Base-by-base conservation (phyloP, 2,797 vertebrate species). In the Artibeus lituratus region DNA sequence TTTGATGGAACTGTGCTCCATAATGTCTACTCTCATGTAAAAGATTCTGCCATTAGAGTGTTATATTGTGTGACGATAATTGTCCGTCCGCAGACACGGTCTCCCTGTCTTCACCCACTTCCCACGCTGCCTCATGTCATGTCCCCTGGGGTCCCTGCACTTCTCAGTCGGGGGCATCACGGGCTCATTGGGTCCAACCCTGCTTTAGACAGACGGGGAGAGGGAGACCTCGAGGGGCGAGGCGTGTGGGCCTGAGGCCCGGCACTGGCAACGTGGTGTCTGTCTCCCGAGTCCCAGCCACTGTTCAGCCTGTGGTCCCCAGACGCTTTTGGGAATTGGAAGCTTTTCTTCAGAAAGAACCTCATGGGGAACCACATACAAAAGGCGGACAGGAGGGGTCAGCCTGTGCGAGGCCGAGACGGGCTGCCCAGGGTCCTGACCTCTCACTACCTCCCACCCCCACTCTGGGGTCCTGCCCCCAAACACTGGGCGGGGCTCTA, bases 1-100 rank as follows among this genome's bases (percentile, higher is more conserved):
- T 95, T 93, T 95, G 97, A 93, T 95, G 97, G 93, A 97, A 92
- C 94, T 78, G 26, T 94, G 96, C 90, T 84, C 96, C 87, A 11
- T 95, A 97, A 94, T 85, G 84, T 87, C 95, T 97, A 29, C 77
- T 95, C 89, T 94, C 81, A 97, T 91, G 82, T 90, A 92, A 96
- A 89, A 84, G 74, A 92, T 62, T 70, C 95, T 0, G 6, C 94
- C 93, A 47, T 96, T 92, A 92, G 83, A 59, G 80, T 93, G 91
- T 92, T 96, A 32, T 29, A 80, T 51, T 81, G 83, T 77, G 67
- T 82, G 83, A n/a, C 59, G 93, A 70, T 93, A 92, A 93, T 86
- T 96, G 97, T 97, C 90, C 35, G 0, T 84, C 95, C n/a, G 29
- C 74, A 93, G 83, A 67, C 62, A 35, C 88, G 2, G 29, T 81